Base-by-base conservation (phyloP, 1,140 invertebrate species). In the Doryteuthis pealeii region DNA sequence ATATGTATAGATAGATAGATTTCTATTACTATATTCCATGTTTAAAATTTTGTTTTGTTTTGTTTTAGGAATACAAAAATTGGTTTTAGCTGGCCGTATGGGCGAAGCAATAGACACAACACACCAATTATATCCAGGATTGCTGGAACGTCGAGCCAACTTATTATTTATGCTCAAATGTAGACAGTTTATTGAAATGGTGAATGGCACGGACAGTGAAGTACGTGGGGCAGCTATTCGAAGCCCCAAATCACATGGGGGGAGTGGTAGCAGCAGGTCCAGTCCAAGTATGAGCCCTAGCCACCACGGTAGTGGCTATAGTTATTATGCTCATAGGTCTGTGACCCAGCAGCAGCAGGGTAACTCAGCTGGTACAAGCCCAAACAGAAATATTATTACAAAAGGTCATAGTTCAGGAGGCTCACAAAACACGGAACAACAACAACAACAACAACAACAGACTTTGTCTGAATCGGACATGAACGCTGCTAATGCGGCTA, bases 151-250 rank as follows among this genome's bases (percentile, higher is more conserved):
- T 65, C 95, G 98, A 89, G 92, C 92, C 79, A 95, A 97, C 86
- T 90, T 99, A 78, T 91, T 96, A 82, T 98, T 99, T 88, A 92
- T 95, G 88, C 90, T 99, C 72, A 97, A 98, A 88, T 97, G 96
- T 89, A 92, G 97, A 79, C 96, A 99, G 89, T 99, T 99, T 89
- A 94, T 99, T 32, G 97, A 99, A 89, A 90, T 91, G 88, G 89
- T 91, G 43, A 89, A 90, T 81, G 90, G 90, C 32, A 86, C 87
- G 65, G 88, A 90, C 81, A 87, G 84, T 78, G 87, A 88, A 78
- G 85, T 84, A 26, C 77, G 82, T 30, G 84, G 85, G n/a, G 78
- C 80, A 31, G 78, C 80, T 33, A 77, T 84, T 35, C 75, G 81
- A 70, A 83, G 83, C 69, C 83, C 83, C 8, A 81, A 79, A 75